These are phyloP conservation scores for Ptychoptera contaminata DNA, from an alignment of 2,888 invertebrate genomes.

Conservation along the genomic window DNA sequence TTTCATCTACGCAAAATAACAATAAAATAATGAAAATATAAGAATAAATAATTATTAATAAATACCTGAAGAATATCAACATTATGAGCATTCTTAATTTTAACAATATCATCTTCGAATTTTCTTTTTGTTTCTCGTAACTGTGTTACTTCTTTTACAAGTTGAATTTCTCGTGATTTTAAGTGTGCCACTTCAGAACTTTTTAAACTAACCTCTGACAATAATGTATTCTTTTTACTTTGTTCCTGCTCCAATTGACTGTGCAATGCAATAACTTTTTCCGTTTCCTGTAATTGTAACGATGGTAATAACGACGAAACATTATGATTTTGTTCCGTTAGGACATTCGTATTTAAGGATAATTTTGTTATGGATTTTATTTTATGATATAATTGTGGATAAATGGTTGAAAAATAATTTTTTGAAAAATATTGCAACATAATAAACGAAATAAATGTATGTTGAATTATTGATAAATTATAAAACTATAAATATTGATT, in stretches of 20 bases:
- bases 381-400: not conserved
- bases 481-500: conserved; percentile 1
- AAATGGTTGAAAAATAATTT: conserved; percentile 3
- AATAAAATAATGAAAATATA: not conserved
- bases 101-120: conserved; percentile 61
- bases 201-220: conserved; percentile 63
- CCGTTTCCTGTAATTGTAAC: conserved; percentile 17
- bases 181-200: conserved; percentile 53
- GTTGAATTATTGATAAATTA: conserved; percentile 1
- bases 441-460: conserved; percentile 1
- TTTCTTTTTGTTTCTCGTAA: conserved; percentile 50
- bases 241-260: conserved; percentile 86
- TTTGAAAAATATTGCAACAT: conserved; percentile 4
- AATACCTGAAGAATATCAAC: conserved; percentile 43
- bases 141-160: conserved; percentile 49
- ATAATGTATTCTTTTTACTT: conserved; percentile 64
- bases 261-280: conserved; percentile 58
- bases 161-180: conserved; percentile 55
- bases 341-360: not conserved
- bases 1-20: conserved; percentile 44
- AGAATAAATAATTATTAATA: conserved; percentile 22
- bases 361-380: not conserved
- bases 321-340: not conserved
- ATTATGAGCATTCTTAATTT: conserved; percentile 50
- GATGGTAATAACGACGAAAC: not conserved